phyloP scores from a whole-genome alignment of 1,140 invertebrate species.

The Oppia nitens region DNA sequence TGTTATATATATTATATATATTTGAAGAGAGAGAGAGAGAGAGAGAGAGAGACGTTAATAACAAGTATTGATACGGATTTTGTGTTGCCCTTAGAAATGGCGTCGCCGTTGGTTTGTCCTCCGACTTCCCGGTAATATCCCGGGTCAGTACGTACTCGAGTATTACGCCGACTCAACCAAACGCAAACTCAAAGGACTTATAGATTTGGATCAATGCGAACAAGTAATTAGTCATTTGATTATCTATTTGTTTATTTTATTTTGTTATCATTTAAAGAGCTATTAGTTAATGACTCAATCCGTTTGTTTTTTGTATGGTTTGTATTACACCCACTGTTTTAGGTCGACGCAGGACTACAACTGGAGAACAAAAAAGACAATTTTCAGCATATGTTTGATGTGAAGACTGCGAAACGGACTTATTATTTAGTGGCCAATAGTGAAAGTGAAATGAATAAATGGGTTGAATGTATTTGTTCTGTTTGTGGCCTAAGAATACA shows the following conservation, averaged over 20 bases:
- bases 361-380: conserved; percentile 61
- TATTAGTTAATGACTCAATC: conserved; percentile 11
- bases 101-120: conserved; percentile 79
- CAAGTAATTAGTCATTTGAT: conserved; percentile 42
- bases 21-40: too few species aligned
- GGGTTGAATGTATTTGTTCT: conserved; percentile 83
- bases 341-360: conserved; percentile 67
- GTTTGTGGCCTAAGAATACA: conserved; percentile 68
- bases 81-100: conserved; percentile 60
- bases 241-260: background rate
- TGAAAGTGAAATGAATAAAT: conserved; percentile 78
- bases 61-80: conserved; percentile 19
- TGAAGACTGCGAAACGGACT: conserved; percentile 65
- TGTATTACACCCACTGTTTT: conserved; percentile 5
- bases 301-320: conserved; percentile 7
- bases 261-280: background rate
- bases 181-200: conserved; percentile 68
- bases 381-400: conserved; percentile 69
- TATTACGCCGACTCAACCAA: conserved; percentile 77
- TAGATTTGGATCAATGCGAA: conserved; percentile 86
- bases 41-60: too few species aligned
- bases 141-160: conserved; percentile 77
- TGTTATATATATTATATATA: too few species aligned
- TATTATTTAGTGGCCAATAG: conserved; percentile 82
- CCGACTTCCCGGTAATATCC: conserved; percentile 68